Conservation (phyloP, 2,797 vertebrate genomes). For the Enteromius viviparus region DNA sequence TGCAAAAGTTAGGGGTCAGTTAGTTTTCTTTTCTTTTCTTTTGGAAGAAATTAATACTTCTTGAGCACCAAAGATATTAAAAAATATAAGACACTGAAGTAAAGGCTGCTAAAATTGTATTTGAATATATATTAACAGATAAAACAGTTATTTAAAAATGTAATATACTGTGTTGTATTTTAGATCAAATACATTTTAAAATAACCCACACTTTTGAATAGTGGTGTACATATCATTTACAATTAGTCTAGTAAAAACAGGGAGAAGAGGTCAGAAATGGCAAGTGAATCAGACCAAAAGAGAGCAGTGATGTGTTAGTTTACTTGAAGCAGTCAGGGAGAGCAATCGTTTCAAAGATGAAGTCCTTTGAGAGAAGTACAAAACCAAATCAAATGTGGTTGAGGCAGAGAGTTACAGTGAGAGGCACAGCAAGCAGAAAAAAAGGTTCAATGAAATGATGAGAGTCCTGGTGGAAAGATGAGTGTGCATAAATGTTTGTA, state of each 20-base stretch:
- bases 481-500: background rate
- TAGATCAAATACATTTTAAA: too few relatives aligned
- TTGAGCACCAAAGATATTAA: too few relatives aligned
- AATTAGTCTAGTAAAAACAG: background rate
- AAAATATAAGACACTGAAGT: too few relatives aligned
- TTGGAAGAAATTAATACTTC: background rate
- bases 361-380: conserved; percentile 7
- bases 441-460: background rate
- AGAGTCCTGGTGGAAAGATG: conserved; percentile 18
- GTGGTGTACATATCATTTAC: background rate
- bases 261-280: background rate
- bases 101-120: too few relatives aligned
- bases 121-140: too few relatives aligned
- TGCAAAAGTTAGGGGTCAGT: background rate
- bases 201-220: background rate
- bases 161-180: too few relatives aligned
- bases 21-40: background rate
- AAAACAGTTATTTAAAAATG: too few relatives aligned
- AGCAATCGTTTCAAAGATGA: conserved; percentile 2
- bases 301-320: conserved; percentile 6
- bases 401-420: background rate
- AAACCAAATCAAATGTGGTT: conserved; percentile 6
- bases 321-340: background rate
- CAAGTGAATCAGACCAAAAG: background rate
- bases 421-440: conserved; percentile 9